phyloP scores from a whole-genome alignment of 1,140 invertebrate species.

The Habropoda laboriosa region DNA sequence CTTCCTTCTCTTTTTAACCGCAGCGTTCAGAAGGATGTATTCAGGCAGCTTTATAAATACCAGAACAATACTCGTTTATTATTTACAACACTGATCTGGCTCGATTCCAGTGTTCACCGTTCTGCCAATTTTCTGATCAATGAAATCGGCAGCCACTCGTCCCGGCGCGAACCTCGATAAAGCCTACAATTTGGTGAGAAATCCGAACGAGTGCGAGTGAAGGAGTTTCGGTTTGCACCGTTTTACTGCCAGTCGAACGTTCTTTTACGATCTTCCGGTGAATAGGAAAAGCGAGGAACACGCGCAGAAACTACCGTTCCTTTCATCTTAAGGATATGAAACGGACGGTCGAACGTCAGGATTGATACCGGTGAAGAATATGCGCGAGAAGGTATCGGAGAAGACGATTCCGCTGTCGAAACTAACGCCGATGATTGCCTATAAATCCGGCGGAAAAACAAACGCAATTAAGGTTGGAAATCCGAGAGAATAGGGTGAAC shows the following conservation, averaged over 20 bases:
- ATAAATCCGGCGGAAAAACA: not conserved
- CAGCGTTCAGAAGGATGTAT: too few species aligned
- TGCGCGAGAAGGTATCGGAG: too few species aligned
- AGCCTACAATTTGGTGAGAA: not conserved
- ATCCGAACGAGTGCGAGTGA: not conserved
- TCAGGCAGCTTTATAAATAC: conserved; percentile 4
- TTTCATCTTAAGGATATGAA: not conserved
- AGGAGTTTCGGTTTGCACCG: not conserved
- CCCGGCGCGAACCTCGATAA: not conserved
- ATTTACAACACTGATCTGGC: conserved; percentile 23
- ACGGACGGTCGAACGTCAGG: not conserved
- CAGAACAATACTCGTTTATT: conserved; percentile 22
- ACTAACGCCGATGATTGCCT: not conserved
- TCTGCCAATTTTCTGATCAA: conserved; percentile 6
- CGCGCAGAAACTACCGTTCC: not conserved
- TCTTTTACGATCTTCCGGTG: not conserved
- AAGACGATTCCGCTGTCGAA: too few species aligned
- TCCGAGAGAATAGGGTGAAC: too few species aligned
- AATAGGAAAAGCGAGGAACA: conserved; percentile 3
- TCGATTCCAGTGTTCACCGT: not conserved
- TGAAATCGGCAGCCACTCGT: not conserved
- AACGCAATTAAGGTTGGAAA: conserved; percentile 5
- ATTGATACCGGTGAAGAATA: not conserved
- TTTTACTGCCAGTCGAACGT: conserved; percentile 1
- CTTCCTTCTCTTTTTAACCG: not conserved